Evolutionary conservation across 2,113 vertebrate genomes (phyloP).

Genomic region (Pteronura brasiliensis): DNA sequence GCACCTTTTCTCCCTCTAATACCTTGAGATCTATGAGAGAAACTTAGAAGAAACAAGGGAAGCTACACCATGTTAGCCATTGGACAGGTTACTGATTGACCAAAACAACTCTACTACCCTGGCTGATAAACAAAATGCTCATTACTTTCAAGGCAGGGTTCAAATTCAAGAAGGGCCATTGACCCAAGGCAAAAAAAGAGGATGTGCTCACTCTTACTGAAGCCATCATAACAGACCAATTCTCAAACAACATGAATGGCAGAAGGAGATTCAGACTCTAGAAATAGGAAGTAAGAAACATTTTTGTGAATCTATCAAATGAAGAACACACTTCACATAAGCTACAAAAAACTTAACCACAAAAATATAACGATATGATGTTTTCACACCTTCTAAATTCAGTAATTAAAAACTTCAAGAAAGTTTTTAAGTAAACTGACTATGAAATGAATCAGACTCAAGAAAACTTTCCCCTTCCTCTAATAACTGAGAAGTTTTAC

Average conservation of each 20-base stretch:
- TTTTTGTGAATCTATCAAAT: background rate
- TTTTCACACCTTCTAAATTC: constrained; percentile 26
- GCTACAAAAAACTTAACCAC: background rate
- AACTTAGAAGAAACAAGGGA: background rate
- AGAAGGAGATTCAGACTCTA: background rate
- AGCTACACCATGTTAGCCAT: too few species aligned
- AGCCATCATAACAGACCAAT: background rate
- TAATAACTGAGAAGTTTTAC: constrained; percentile 17
- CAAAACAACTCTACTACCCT: background rate
- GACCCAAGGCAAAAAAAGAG: background rate
- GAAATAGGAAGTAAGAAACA: constrained; percentile 44
- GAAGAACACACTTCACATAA: background rate
- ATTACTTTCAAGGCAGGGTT: background rate
- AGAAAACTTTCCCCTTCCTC: background rate
- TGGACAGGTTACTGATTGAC: background rate
- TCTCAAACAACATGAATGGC: background rate
- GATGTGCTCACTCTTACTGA: background rate
- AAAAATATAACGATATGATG: background rate
- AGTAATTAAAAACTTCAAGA: constrained; percentile 14
- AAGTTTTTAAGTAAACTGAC: constrained; percentile 28
- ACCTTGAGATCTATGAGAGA: background rate
- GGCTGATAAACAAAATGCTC: background rate
- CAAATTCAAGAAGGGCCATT: background rate
- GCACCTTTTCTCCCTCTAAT: background rate
- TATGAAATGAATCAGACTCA: constrained; percentile 27